Base-by-base conservation (phyloP, 2,888 invertebrate genomes). In the Melangyna quadrimaculata region DNA sequence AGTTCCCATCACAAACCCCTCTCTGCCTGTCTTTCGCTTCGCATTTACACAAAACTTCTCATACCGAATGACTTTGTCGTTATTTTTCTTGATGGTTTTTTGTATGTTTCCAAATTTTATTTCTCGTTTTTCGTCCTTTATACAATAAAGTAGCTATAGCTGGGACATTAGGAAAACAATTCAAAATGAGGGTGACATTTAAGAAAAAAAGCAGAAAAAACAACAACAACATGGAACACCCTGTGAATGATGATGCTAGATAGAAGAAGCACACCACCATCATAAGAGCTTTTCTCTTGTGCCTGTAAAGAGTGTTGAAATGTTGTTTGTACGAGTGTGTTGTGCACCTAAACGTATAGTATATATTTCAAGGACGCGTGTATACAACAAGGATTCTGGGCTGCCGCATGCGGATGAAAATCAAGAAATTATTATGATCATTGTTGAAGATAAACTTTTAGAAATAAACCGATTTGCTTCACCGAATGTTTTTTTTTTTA, bases 351-450 rank as follows among this genome's bases (percentile, higher is more conserved):
- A 8, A 17, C 4, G 19, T 45, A 19, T 5, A 7, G 10, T 51
- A 27, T 10, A 7, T 59, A 37, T 84, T 73, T 83, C 80, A 86
- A 86, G 84, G 80, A 86, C 84, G 35, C 51, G 45, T 69, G n/a
- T n/a, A n/a, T n/a, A n/a, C n/a, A n/a, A 51, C 53, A 59, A 70
- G 61, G 67, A 77, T n/a, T n/a, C n/a, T n/a, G n/a, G n/a, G n/a
- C n/a, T 80, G 24, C 37, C 27, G n/a, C 63, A 35, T 51, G 32
- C 43, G 67, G 51, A 71, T 65, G 71, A 59, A 79, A 84, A 75
- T 70, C 70, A 79, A 79, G 75, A 79, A 84, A 75, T 71, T 84
- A 84, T 79, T 70, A 79, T 71, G 83, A 84, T 79, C 79, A 79
- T 74, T 71, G 75, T 27, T 40, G 71, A 57, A 53, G 65, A 84